Conservation (phyloP, 1,140 invertebrate species). For the Plodia interpunctella region DNA sequence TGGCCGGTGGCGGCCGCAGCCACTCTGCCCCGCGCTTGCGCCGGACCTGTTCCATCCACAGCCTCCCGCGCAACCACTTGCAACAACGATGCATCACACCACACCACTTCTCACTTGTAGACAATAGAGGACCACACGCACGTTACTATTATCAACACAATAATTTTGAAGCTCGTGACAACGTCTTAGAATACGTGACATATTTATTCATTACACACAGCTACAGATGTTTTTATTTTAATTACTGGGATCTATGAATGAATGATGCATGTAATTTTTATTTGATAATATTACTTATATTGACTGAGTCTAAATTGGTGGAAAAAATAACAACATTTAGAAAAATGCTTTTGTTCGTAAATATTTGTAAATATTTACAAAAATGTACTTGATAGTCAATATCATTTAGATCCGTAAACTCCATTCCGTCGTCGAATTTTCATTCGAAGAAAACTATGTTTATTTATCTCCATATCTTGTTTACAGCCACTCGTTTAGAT, state of each 20-base stretch:
- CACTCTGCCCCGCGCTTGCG: conserved; percentile 69
- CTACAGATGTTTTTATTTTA: background rate
- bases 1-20: conserved; percentile 48
- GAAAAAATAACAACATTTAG: no score
- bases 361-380: no score
- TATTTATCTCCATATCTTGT: no score
- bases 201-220: background rate
- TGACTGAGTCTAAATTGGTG: no score
- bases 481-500: no score
- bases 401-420: no score
- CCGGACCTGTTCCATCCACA: conserved; percentile 53
- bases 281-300: no score
- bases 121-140: conserved; percentile 17
- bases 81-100: conserved; percentile 11
- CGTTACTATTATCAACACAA: conserved; percentile 18
- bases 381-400: no score
- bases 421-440: no score
- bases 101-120: conserved; percentile 4
- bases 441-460: no score
- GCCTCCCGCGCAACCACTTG: conserved; percentile 33
- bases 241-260: background rate
- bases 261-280: no score
- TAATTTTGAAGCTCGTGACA: conserved; percentile 12
- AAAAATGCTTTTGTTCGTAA: no score
- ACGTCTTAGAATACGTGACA: background rate